Evolutionary conservation across 2,113 vertebrate species (phyloP), one percentile per base, ranked within the genome.

Genomic region (Martes martes): DNA sequence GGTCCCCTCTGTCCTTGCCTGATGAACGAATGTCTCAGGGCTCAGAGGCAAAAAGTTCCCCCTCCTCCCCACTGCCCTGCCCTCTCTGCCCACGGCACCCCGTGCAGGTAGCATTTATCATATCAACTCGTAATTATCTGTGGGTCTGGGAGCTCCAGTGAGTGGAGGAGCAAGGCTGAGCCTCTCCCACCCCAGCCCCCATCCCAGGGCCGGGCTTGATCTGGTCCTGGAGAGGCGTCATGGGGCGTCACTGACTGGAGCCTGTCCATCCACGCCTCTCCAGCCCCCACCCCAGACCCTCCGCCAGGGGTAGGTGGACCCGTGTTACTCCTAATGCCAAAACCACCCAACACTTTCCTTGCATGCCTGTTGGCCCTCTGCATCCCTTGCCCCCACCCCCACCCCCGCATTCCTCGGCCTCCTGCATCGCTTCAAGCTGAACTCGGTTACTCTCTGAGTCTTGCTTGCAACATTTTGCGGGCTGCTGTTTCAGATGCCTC

Each of bases 71-170:
- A 42, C 89, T 4, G 0, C 47, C 57, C 2, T 39, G n/a, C 31
- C 61, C 36, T 50, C 52, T 59, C 93, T 61, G 71, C 69, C 80
- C 83, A 11, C 2, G 0, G 59, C 67, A 74, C 81, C 28, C 26
- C 36, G 81, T 52, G 11, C 42, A 82, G 83, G 91, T 71, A 71
- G 91, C 26, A 93, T 61, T 97, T 93, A 92, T 71, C n/a, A 5
- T 61, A 52, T 61, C 24, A 79, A 76, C 89, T 36, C 3, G 19
- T 90, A 89, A 98, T 98, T 93, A 96, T 65, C 96, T 57, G 65
- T 0, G 0, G n/a, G 93, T 59, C 93, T 94, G 91, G 50, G n/a
- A 81, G 59, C 74, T 96, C 63, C 89, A 31, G 55, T 11, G 7
- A 8, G 24, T 3, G 3, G 71, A 21, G 47, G 65, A 47, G 39